A percentile compares a stretch with the other conserved stretches of the same genome.
These are phyloP conservation scores for Sus cebifrons DNA, from an alignment of 2,797 vertebrate species.

Conservation along the genomic window DNA sequence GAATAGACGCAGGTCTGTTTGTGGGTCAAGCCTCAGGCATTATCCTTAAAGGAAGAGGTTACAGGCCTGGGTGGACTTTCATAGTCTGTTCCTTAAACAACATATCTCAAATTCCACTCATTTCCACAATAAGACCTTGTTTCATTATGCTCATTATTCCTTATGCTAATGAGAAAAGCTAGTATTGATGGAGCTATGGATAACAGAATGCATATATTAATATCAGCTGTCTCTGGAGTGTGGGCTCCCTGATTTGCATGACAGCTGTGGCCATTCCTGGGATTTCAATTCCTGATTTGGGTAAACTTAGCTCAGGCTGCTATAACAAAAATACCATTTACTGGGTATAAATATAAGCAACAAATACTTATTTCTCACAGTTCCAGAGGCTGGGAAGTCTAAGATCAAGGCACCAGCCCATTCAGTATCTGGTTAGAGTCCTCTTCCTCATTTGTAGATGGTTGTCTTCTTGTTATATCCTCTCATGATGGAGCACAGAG, in stretches of 20 bases:
- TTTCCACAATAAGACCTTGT: neutral
- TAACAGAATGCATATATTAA: neutral
- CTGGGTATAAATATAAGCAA: neutral
- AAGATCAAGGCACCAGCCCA: neutral
- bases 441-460: neutral
- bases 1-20: neutral
- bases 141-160: neutral
- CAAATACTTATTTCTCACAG: neutral
- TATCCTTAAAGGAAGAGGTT: neutral
- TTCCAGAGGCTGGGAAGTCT: neutral
- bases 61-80: neutral
- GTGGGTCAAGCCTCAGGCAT: neutral
- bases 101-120: neutral
- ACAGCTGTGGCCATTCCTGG: neutral
- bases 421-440: neutral
- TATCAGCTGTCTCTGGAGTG: neutral
- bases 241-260: neutral
- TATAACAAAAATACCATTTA: neutral
- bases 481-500: neutral
- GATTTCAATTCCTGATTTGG: neutral
- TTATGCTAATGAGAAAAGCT: neutral
- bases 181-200: neutral
- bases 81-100: conserved; percentile 17
- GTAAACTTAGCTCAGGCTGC: neutral
- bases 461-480: neutral